Conservation (phyloP, 2,888 invertebrate species). For the Pseudococcus jackbeardsleyi region DNA sequence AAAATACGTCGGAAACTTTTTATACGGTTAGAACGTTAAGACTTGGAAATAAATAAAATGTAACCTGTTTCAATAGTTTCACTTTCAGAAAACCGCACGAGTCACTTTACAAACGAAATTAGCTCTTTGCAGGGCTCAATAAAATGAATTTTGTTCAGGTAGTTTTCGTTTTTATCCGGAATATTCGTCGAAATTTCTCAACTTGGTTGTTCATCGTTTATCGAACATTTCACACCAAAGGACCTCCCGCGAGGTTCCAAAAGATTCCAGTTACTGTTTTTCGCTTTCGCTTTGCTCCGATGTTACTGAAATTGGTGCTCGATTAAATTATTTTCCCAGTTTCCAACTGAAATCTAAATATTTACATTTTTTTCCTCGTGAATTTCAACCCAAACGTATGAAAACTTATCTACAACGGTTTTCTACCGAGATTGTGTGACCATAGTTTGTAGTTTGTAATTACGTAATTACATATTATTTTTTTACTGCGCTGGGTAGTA, state of each 20-base stretch:
- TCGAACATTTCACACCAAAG: not conserved
- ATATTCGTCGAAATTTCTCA: not conserved
- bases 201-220: not conserved
- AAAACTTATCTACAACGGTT: not conserved
- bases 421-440: not conserved
- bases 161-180: not conserved
- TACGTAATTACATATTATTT: too few species aligned
- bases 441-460: not conserved
- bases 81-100: conserved; percentile 1
- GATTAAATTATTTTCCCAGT: not conserved
- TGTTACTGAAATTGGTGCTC: not conserved
- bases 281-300: not conserved
- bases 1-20: conserved; percentile 9
- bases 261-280: conserved; percentile 7
- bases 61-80: conserved; percentile 18
- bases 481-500: too few species aligned
- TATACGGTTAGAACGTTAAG: not conserved
- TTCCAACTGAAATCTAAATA: not conserved
- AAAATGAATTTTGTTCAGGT: conserved; percentile 15
- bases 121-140: not conserved
- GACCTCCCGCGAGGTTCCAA: not conserved
- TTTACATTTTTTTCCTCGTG: not conserved
- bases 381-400: not conserved
- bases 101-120: conserved; percentile 20
- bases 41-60: not conserved